Evolutionary conservation across 2,888 invertebrate genomes (phyloP), one percentile per base, ranked within the genome.

Genomic region (Hypsopygia costalis): DNA sequence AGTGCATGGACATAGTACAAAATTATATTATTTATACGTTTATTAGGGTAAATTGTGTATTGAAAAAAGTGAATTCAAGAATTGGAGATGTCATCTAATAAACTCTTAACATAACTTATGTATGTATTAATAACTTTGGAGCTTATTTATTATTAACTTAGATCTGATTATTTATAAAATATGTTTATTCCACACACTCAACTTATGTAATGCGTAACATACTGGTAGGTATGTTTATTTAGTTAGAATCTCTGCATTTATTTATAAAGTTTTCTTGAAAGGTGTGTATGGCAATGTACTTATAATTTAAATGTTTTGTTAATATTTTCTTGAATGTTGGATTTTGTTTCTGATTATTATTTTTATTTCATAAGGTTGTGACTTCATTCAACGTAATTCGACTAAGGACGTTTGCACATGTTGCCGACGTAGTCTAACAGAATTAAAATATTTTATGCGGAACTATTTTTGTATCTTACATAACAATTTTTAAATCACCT

Each of bases 1-100:
- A 40, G 52, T 64, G 62, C 62, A 60, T 62, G 67, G 63, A 75
- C 64, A 65, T 61, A 81, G 81, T 82, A 83, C 81, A 81, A 82
- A 80, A 70, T 66, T 69, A 55, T 73, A 63, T 66, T 73, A 63
- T 66, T 63, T 58, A 55, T 55, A 45, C 39, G 33, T 40, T 44
- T 44, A 30, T 49, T 46, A 47, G 43, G 31, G 7, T 44, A 37
- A 35, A 39, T 40, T 40, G 16, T 42, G 32, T 32, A 38, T n/a
- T 33, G 6, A 27, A 11, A 12, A 7, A 12, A 31, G 3, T 37
- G 16, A n/a, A 29, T 20, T 28, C 5, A 8, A 8, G 16, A 16
- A 2, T 16, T 4, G 3, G 16, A 2, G 4, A 16, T 16, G 16
- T 16, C 16, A 16, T 16, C 16, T 7, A 25, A 25, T 25, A 1